phyloP scores from a whole-genome alignment of 2,797 vertebrate genomes.

The Megaceryle alcyon region DNA sequence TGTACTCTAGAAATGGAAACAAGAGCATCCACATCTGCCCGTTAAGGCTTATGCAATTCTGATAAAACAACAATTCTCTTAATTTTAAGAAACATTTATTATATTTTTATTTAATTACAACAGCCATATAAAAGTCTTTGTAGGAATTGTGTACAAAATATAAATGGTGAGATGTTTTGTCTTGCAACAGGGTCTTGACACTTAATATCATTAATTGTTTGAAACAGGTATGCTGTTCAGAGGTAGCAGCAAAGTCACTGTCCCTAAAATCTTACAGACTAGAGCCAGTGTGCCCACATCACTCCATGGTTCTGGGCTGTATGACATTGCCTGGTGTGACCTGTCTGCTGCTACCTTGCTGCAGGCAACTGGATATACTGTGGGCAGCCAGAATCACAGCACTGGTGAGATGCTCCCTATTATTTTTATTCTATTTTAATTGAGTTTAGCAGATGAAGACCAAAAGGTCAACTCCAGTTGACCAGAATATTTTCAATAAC shows the following conservation, averaged over 20 bases:
- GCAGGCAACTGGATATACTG: background rate
- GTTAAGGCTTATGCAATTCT: background rate
- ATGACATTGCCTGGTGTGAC: background rate
- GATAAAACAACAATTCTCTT: background rate
- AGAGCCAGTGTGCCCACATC: background rate
- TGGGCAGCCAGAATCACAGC: background rate
- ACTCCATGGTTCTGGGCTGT: background rate
- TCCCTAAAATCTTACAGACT: background rate
- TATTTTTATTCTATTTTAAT: background rate
- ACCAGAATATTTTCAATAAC: background rate
- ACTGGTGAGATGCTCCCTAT: rapidly evolving
- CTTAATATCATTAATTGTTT: background rate
- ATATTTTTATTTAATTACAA: background rate
- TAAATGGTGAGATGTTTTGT: background rate
- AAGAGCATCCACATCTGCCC: background rate
- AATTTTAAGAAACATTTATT: background rate
- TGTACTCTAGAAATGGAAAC: background rate
- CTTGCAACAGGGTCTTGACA: background rate
- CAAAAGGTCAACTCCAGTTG: background rate
- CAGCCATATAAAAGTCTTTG: background rate
- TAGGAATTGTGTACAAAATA: background rate
- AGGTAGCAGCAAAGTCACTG: background rate
- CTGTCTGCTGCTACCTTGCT: background rate
- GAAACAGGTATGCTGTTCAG: background rate
- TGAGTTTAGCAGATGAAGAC: background rate